phyloP scores from a whole-genome alignment of 2,888 invertebrate genomes.

The Polia nebulosa region DNA sequence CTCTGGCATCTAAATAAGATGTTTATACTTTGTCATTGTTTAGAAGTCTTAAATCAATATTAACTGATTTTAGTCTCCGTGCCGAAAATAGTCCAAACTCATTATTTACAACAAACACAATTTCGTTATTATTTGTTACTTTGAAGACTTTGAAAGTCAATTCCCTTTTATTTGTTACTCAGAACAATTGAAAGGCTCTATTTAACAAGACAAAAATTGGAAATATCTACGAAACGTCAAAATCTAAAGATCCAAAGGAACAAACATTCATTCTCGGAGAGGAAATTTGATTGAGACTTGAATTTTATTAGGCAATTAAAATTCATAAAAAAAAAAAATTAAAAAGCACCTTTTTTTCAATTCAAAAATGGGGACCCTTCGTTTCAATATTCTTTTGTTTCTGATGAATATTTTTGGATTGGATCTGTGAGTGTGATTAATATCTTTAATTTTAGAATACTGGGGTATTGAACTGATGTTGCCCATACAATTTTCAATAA shows the following conservation, averaged over 20 bases:
- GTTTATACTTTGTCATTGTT: neutral
- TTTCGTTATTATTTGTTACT: slow-evolving; percentile 30
- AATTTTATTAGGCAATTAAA: slow-evolving; percentile 81
- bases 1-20: neutral
- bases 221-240: slow-evolving; percentile 38
- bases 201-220: slow-evolving; percentile 42
- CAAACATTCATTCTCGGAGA: slow-evolving; percentile 51
- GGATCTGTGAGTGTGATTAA: slow-evolving; percentile 51
- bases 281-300: slow-evolving; percentile 77
- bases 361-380: slow-evolving; percentile 70
- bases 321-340: slow-evolving; percentile 76
- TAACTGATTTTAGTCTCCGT: neutral
- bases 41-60: neutral
- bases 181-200: slow-evolving; percentile 29
- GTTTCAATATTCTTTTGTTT: slow-evolving; percentile 56
- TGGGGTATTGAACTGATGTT: slow-evolving; percentile 7
- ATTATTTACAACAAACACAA: slow-evolving; percentile 22
- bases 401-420: slow-evolving; percentile 46
- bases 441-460: slow-evolving; percentile 56
- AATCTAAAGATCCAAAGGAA: slow-evolving; percentile 29
- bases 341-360: slow-evolving; percentile 70
- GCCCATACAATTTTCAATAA: slow-evolving; percentile 14
- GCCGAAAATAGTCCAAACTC: neutral
- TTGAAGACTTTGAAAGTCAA: slow-evolving; percentile 13
- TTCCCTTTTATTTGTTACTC: slow-evolving; percentile 47